Base-by-base conservation (phyloP, 2,113 vertebrate genomes). In the Butastur rufipennis region DNA sequence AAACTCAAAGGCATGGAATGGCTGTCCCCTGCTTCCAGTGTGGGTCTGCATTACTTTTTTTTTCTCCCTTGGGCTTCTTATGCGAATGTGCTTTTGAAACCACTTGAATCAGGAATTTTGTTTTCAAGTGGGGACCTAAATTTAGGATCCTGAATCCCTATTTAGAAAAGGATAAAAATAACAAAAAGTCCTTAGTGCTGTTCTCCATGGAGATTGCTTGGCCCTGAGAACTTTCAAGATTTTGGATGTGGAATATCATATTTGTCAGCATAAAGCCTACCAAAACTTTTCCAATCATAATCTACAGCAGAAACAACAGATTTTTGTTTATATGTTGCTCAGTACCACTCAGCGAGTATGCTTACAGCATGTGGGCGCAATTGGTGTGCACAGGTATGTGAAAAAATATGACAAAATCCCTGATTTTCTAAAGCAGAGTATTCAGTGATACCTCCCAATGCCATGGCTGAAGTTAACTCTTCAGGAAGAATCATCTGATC, bases 71-170 rank as follows among this genome's bases (percentile, higher is more conserved):
- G 5, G 31, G 36, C 48, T 89, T 86, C 52, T 81, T 94, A 72
- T 58, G 70, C 0, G 9, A 87, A 81, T 79, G 8, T 85, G 48
- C 53, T 96, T 89, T 87, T 82, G 73, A 83, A 93, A 94, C 43
- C 53, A 92, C 86, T 96, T 94, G 70, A 96, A 89, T 85, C 13
- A 68, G 78, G 88, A 96, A 89, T 95, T 95, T 63, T 87, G 48
- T 94, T 95, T 95, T 89, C 56, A 85, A 94, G 66, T 65, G 66
- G 83, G 34, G 27, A 89, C 53, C 70, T 92, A 94, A 93, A 93
- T 96, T 93, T 93, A 92, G 81, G 93, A 92, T 75, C 29, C 56
- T 45, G 40, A 68, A 66, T 81, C 56, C 32, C 32, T 89, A 65
- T 94, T 81, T 94, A 93, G 72, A 71, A 86, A 89, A 61, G 53